Conservation (phyloP, 2,797 vertebrate species). For the Agapornis canus region DNA sequence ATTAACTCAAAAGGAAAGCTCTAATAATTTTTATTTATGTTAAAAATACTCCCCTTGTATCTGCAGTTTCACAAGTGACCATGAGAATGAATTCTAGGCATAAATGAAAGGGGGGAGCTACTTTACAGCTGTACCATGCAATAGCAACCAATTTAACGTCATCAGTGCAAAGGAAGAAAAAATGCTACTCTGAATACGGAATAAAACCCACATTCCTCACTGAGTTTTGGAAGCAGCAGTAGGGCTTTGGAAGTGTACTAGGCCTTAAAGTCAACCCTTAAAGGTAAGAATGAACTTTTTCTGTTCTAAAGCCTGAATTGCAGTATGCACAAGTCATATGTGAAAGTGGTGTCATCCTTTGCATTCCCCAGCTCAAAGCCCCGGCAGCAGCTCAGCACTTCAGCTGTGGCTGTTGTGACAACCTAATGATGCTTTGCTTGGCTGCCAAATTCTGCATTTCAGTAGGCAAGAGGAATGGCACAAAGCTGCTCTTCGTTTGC, state of each 20-base stretch:
- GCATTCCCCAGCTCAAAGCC: neutral
- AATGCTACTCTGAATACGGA: neutral
- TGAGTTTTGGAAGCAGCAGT: neutral
- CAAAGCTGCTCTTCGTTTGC: neutral
- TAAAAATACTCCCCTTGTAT: neutral
- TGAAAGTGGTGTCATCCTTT: neutral
- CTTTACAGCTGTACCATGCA: neutral
- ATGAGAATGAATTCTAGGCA: neutral
- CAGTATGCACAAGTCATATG: neutral
- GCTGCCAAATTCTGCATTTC: neutral
- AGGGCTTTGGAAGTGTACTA: neutral
- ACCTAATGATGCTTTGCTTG: neutral
- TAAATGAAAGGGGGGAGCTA: neutral
- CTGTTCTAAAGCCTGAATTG: neutral
- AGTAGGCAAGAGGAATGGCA: neutral
- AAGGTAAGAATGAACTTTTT: neutral
- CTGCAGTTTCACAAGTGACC: neutral
- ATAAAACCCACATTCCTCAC: neutral
- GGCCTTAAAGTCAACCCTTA: neutral
- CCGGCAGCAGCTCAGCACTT: neutral
- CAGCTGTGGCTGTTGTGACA: neutral
- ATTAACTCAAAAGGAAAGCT: neutral
- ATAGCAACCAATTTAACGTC: neutral
- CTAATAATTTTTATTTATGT: neutral
- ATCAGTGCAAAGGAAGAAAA: neutral